Evolutionary conservation across 2,888 invertebrate genomes (phyloP), one percentile per base, ranked within the genome.

Genomic region (Drosophila mimica): DNA sequence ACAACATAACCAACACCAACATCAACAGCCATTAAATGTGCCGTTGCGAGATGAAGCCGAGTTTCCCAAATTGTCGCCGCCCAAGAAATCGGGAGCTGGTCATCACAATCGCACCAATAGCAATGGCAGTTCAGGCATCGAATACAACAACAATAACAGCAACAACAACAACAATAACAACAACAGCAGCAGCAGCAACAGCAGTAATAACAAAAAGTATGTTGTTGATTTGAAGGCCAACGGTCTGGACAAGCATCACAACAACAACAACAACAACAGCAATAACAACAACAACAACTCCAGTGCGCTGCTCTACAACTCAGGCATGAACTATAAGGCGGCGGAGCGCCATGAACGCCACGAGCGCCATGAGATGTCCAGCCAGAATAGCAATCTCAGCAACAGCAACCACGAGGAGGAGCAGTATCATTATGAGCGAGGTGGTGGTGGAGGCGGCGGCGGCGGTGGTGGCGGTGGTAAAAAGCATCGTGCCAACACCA

Each of bases 11-110:
- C 83, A 81, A 17, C 88, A 84, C 4, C 91, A 88, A 13, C 76
- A 81, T 59, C 88, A 91, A 76, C 79, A 86, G 78, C 78, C 88
- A 31, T 81, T 81, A 51, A 89, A 89, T 60, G 82, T 85, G 53
- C 88, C 85, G 48, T 83, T 92, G 57, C 91, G 92, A 74, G 93
- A 92, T 74, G 93, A 93, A 81, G 90, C 93, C 3, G 93, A 93
- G 83, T 93, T 93, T 81, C 93, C 93, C 30, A 93, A 93, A 76
- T 76, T 93, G 68, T 91, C 92, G 73, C 93, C 93, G 63, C 93
- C 93, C 52, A 93, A 93, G 70, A 93, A 93, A 76, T 91, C 91
- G 20, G 82, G 78, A 38, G 77, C 76, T 46, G 84, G 82, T 0
- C 86, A 86, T 53, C 75, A 79, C 59, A 83, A 80, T 73, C 88